Base-by-base conservation (phyloP, 2,888 invertebrate genomes). In the Cosmia pyralina region DNA sequence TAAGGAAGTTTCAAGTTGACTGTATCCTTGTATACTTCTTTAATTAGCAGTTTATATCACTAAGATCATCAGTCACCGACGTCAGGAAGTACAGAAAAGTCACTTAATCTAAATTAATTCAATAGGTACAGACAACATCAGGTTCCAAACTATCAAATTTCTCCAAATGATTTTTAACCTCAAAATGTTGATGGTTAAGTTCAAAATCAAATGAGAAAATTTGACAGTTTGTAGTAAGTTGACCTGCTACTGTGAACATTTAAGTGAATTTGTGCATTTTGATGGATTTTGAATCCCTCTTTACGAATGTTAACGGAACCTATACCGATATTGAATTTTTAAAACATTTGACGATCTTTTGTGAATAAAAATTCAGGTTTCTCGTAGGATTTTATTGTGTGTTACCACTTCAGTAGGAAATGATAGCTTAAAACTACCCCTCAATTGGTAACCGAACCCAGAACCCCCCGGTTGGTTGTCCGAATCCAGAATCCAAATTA, bases 181-280 rank as follows among this genome's bases (percentile, higher is more conserved):
- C 3, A 28, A 28, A 28, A 28, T 28, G 28, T 28, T 28, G 28
- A 28, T 28, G 3, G 28, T 28, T 28, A 28, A 28, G 28, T n/a
- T n/a, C n/a, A n/a, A n/a, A n/a, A n/a, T n/a, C n/a, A n/a, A n/a
- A n/a, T n/a, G n/a, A n/a, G n/a, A n/a, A n/a, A n/a, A n/a, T n/a
- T n/a, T n/a, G n/a, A n/a, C n/a, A n/a, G n/a, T 28, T 28, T 28
- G 28, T 28, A 28, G 28, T 28, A 28, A 28, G 2, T 28, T 28
- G 28, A 28, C 28, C 28, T 28, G 28, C 28, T 28, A 3, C 3
- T 28, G 28, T 28, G 28, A 2, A 84, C 34, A 66, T 55, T 22
- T 48, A 41, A 46, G 59, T 78, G 68, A 73, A 67, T 85, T 74
- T 83, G 84, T 85, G 84, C 84, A 85, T 76, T 79, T 69, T 34